Evolutionary conservation across 2,888 invertebrate genomes (phyloP).

Genomic region (Stenurella melanura): DNA sequence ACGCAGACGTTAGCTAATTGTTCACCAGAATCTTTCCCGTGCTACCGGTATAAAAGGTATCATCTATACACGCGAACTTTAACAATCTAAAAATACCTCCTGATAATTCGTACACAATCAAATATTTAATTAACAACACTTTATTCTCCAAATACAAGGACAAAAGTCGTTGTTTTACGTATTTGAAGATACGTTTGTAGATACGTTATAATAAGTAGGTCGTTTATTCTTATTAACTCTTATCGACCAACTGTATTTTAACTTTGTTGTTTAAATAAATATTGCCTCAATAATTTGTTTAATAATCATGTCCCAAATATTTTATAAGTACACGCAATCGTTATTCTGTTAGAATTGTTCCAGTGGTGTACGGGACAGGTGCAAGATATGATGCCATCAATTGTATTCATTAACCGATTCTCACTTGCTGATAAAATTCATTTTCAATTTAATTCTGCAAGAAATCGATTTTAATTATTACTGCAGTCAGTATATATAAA

Average conservation of each 20-base stretch:
- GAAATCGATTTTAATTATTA: too few species aligned
- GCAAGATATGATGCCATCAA: not conserved
- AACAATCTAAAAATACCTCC: not conserved
- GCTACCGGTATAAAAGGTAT: too few species aligned
- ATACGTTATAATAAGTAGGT: conserved; percentile 18
- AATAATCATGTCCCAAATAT: conserved; percentile 20
- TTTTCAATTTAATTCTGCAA: too few species aligned
- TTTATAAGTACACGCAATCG: conserved; percentile 4
- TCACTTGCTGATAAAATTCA: too few species aligned
- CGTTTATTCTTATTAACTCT: conserved; percentile 4
- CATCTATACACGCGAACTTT: not conserved
- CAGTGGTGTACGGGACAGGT: not conserved
- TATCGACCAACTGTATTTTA: conserved; percentile 7
- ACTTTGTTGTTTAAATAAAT: conserved; percentile 24
- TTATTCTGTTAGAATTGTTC: conserved; percentile 7
- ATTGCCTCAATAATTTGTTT: not conserved
- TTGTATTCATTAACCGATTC: too few species aligned
- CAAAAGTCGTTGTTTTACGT: not conserved
- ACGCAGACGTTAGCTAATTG: too few species aligned
- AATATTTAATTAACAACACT: not conserved
- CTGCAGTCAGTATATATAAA: too few species aligned
- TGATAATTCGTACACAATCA: conserved; percentile 7
- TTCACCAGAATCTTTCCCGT: too few species aligned
- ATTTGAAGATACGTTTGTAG: not conserved
- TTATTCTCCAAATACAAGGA: conserved; percentile 7